Conservation (phyloP, 2,797 vertebrate species). For the Myripristis jacobus region DNA sequence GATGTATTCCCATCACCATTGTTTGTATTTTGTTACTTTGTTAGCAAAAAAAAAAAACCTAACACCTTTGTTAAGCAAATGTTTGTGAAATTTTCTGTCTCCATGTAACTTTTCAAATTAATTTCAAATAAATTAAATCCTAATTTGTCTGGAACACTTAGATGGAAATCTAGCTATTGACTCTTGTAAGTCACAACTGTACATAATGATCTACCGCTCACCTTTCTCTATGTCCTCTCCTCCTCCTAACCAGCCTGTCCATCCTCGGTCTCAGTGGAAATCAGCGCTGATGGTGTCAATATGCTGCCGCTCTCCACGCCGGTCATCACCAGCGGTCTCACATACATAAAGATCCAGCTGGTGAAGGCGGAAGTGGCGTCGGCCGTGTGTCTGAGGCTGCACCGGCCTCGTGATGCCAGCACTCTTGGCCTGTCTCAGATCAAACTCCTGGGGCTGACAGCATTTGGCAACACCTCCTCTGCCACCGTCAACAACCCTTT, state of each 20-base stretch:
- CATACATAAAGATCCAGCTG: conserved; percentile 98
- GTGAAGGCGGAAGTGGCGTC: conserved; percentile 98
- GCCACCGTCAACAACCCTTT: conserved; percentile 99
- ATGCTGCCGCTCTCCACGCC: conserved; percentile 98
- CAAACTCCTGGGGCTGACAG: conserved; percentile 95
- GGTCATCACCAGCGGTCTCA: conserved; percentile 95
- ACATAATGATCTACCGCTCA: no score
- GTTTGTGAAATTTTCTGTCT: no score
- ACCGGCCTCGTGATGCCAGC: conserved; percentile 96
- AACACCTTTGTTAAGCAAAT: no score
- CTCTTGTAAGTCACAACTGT: not conserved
- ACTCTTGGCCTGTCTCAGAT: conserved; percentile 97
- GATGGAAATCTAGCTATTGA: not conserved
- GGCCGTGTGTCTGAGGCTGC: conserved; percentile 94
- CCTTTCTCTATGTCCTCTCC: not conserved
- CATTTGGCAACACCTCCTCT: conserved; percentile 97
- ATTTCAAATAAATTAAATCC: no score
- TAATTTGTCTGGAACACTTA: no score
- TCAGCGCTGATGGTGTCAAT: conserved; percentile 97
- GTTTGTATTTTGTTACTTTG: no score
- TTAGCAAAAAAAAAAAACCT: no score
- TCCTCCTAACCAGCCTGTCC: conserved; percentile 88
- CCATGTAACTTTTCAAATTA: no score
- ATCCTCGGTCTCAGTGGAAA: conserved; percentile 98
- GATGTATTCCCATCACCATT: no score